Evolutionary conservation across 1,140 invertebrate species (phyloP).

Genomic region (Drosophila serrata): DNA sequence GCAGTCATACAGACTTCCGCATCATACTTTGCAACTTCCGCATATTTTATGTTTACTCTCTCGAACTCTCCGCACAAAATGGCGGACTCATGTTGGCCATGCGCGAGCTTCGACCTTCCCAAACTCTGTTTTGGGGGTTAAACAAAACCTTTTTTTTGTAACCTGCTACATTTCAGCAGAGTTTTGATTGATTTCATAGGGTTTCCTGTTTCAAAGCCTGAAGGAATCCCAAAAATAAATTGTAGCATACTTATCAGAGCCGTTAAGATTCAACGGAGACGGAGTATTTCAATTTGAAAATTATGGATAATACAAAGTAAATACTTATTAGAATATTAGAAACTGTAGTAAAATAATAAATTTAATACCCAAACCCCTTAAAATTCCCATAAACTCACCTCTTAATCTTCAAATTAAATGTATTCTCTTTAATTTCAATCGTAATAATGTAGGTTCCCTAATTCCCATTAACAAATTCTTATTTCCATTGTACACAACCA

Average conservation of each 20-base stretch:
- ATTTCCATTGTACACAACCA: neutral
- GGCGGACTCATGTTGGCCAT: constrained; percentile 74
- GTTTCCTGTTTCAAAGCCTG: neutral
- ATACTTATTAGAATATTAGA: neutral
- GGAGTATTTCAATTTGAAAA: neutral
- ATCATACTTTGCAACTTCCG: constrained; percentile 82
- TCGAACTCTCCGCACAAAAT: constrained; percentile 61
- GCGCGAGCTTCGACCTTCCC: constrained; percentile 58
- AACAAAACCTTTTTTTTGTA: constrained; percentile 13
- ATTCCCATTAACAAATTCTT: constrained; percentile 2
- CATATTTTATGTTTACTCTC: constrained; percentile 66
- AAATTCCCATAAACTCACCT: neutral
- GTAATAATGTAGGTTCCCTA: neutral
- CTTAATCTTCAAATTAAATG: neutral
- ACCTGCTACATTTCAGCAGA: constrained; percentile 7
- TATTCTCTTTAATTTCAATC: neutral
- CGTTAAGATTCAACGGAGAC: neutral
- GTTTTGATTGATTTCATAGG: constrained; percentile 14
- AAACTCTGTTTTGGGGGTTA: constrained; percentile 41
- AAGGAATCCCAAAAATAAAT: neutral
- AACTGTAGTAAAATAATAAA: neutral
- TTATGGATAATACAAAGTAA: neutral
- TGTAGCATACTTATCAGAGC: neutral
- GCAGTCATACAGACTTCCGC: constrained; percentile 82
- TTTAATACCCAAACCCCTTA: neutral